Base-by-base conservation (phyloP, 2,113 vertebrate species). In the Halcyon senegalensis region DNA sequence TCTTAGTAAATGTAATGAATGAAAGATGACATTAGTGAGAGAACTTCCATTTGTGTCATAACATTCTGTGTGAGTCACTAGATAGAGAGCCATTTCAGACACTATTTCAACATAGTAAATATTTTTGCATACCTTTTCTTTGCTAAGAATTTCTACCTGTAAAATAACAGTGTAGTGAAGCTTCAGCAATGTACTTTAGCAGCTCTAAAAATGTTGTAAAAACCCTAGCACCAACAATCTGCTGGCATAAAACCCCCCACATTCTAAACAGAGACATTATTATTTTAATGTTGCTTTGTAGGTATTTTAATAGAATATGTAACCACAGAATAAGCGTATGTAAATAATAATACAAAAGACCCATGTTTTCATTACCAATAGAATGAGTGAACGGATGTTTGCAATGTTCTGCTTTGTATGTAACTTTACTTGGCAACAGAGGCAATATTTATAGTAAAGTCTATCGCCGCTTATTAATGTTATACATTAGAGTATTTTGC, bases 401-500 rank as follows among this genome's bases (percentile, higher is more conserved):
- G 74, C 92, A 97, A 80, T 55, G 10, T 89, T 96, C 94, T 96
- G 84, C 92, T 98, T 98, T 97, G 91, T 96, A 85, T 94, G 64
- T 96, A 98, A 98, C 98, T 98, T 98, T 98, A 96, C 95, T 97
- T 98, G 97, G 97, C 97, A 98, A 97, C 91, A 96, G 95, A 97
- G 95, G 70, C 95, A 98, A 92, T 98, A 98, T 98, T 98, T 98
- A 98, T 97, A 97, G 95, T 98, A 98, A 98, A 98, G 97, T 98
- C 98, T 98, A 98, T 98, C 98, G 98, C 97, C n/a, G n/a, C 96
- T 97, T 98, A 98, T 97, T 98, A 98, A 98, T 97, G 94, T 97
- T 98, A 97, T 97, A 98, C 87, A 95, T 98, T 97, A 96, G 91
- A 97, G 87, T 97, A 98, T 98, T 98, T 98, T 98, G 91, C 91